Base-by-base conservation (phyloP, 1,140 invertebrate genomes). In the Coenobita brevimanus region DNA sequence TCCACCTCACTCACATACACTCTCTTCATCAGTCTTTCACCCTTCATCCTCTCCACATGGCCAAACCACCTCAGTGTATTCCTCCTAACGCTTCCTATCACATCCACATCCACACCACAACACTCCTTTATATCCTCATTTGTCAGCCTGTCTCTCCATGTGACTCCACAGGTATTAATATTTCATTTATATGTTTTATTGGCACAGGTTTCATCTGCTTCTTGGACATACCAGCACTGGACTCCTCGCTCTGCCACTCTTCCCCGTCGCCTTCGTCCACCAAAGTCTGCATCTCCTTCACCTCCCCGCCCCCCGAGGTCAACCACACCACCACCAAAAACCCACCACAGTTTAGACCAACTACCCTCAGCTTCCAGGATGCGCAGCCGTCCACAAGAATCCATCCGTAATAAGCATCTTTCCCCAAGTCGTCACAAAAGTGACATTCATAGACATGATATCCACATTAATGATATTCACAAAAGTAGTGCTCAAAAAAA, bases 181-280 rank as follows among this genome's bases (percentile, higher is more conserved):
- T 21, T n/a, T 69, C 17, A 10, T 15, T 21, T 30, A 6, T 36
- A 33, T n/a, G 15, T 71, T 60, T 64, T 75, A 6, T 46, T 71
- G 62, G 46, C 33, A 21, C 43, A 80, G 27, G 64, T 67, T 43
- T 64, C 79, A 36, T 62, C n/a, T 2, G 57, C 57, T 62, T 80
- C 62, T 41, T 71, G 15, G 15, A n/a, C 64, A 54, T 24, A 50
- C 13, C 62, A 60, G 1, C 46, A 71, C 43, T 90, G 89, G 89
- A 43, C 88, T 3, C 87, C 89, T 36, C 82, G 89, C 21, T 90
- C 89, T 30, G 88, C 89, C 10, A 89, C 86, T 21, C 82, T 90
- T 27, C 87, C 89, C 27, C 71, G 89, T 2, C 82, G 82, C 21
- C 82, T 84, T 8, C 62, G 75, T 24, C 80, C 81, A 27, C 86